These are phyloP conservation scores for Chaetorhynchus papuensis DNA, from an alignment of 2,113 vertebrate genomes.

Conservation along the genomic window DNA sequence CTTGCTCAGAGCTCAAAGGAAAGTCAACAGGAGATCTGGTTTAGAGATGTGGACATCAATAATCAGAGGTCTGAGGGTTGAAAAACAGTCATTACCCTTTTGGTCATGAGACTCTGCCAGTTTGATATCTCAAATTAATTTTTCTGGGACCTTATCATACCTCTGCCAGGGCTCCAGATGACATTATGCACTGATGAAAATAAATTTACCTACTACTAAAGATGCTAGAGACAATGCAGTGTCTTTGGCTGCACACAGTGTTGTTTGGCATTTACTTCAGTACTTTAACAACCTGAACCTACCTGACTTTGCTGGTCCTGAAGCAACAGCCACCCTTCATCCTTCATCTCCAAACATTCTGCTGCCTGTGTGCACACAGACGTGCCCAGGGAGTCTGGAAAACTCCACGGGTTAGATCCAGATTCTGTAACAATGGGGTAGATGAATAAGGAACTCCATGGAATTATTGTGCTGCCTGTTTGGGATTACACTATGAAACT, in stretches of 20 bases:
- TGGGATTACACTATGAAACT: neutral
- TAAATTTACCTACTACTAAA: neutral
- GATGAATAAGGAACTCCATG: neutral
- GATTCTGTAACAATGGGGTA: neutral
- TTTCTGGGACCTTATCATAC: neutral
- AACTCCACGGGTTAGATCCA: neutral
- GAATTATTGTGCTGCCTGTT: neutral
- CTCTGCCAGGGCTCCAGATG: neutral
- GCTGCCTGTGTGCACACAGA: no score
- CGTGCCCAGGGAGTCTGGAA: neutral
- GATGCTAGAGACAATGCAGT: neutral
- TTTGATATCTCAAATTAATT: neutral
- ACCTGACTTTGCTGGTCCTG: neutral
- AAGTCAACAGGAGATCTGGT: neutral
- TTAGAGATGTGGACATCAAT: neutral
- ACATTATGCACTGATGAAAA: neutral
- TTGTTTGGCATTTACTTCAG: neutral
- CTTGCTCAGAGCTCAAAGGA: neutral
- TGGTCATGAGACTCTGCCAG: neutral
- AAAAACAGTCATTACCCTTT: neutral
- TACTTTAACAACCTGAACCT: neutral
- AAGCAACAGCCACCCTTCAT: neutral
- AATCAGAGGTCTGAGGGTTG: neutral
- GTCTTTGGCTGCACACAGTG: neutral
- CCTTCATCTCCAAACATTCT: neutral